phyloP scores from a whole-genome alignment of 2,888 invertebrate genomes.

The Argyresthia goedartella region DNA sequence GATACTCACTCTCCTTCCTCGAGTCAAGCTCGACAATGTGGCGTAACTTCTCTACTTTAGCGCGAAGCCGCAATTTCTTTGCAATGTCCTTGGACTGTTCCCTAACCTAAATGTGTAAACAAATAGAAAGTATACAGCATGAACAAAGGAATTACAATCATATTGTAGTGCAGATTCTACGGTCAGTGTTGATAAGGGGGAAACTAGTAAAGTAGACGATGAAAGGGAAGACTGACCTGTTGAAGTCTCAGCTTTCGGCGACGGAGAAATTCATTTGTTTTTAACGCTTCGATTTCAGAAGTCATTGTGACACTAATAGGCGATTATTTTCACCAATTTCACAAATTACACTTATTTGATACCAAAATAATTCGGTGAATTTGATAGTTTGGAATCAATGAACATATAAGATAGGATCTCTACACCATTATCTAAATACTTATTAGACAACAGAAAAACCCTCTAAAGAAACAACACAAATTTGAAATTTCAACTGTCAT shows the following conservation, averaged over 20 bases:
- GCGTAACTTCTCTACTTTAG: conserved; percentile 47
- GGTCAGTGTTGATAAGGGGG: no score
- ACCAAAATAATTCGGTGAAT: neutral
- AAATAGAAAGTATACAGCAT: neutral
- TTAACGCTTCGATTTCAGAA: conserved; percentile 42
- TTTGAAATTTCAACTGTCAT: conserved; percentile 3
- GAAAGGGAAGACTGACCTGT: conserved; percentile 36
- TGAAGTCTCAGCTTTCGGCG: conserved; percentile 59
- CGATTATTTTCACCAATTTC: neutral
- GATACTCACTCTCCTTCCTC: conserved; percentile 45
- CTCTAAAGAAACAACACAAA: neutral
- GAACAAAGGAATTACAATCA: neutral
- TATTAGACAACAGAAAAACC: neutral
- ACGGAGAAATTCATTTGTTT: conserved; percentile 63
- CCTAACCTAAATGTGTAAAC: conserved; percentile 47
- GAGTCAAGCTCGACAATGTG: conserved; percentile 37
- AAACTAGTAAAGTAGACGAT: neutral
- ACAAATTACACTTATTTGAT: neutral
- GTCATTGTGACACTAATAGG: conserved; percentile 37
- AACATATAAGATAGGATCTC: neutral
- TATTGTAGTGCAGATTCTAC: neutral
- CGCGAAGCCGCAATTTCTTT: conserved; percentile 54
- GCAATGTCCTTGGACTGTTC: conserved; percentile 67
- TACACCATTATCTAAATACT: neutral
- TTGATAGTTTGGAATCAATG: neutral